These are phyloP conservation scores for Pseudococcus jackbeardsleyi DNA, from an alignment of 2,888 invertebrate genomes.

Conservation along the genomic window DNA sequence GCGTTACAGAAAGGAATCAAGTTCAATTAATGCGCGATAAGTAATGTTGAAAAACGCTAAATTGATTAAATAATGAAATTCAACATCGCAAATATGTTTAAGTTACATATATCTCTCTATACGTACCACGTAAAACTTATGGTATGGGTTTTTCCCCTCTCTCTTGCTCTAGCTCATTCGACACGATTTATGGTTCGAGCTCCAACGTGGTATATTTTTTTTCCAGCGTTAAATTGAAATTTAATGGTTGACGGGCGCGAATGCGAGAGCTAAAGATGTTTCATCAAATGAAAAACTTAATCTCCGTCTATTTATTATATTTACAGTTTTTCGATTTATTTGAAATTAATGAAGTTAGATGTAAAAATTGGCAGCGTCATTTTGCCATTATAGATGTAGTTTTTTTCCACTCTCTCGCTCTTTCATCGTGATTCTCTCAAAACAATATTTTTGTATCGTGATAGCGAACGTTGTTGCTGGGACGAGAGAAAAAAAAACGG, in stretches of 20 bases:
- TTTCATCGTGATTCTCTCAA: background rate
- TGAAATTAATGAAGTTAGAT: conserved; percentile 63
- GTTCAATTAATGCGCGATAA: conserved; percentile 23
- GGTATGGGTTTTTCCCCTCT: background rate
- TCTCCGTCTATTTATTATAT: conserved; percentile 39
- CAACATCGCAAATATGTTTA: background rate
- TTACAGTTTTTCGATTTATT: conserved; percentile 43
- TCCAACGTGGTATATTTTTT: background rate
- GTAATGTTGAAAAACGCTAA: background rate
- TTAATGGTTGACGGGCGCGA: conserved; percentile 25
- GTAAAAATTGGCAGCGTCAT: conserved; percentile 61
- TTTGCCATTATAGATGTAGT: conserved; percentile 42
- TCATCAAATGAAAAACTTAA: conserved; percentile 46
- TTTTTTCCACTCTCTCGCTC: background rate
- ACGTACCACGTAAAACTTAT: background rate
- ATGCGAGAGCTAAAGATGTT: conserved; percentile 29
- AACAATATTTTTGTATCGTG: background rate
- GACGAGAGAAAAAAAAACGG: conserved; percentile 27
- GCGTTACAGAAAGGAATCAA: conserved; percentile 1
- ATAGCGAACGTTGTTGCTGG: background rate
- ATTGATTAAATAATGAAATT: conserved; percentile 4
- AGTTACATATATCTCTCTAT: too few species aligned
- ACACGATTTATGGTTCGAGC: conserved; percentile 8
- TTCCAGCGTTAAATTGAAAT: conserved; percentile 19
- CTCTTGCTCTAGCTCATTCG: background rate